These are phyloP conservation scores for Lepidothrix coronata DNA, from an alignment of 2,113 vertebrate species.

Conservation along the genomic window DNA sequence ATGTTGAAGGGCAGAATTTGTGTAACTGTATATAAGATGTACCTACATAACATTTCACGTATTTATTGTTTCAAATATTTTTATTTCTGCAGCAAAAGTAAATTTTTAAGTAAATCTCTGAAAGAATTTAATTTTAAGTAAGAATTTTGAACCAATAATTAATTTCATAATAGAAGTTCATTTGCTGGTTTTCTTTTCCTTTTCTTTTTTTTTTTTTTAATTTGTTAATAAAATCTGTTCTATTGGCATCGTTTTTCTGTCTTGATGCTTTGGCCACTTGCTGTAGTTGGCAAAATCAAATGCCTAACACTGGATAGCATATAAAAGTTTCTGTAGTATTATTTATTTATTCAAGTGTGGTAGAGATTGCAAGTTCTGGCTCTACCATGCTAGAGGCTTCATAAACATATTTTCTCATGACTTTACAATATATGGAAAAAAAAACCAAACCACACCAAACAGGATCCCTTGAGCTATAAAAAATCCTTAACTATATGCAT, in stretches of 20 bases:
- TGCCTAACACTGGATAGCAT: not conserved
- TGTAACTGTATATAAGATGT: not conserved
- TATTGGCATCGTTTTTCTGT: not conserved
- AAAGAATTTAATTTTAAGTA: not conserved
- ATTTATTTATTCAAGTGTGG: not conserved
- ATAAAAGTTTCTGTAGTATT: not conserved
- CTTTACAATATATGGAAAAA: not conserved
- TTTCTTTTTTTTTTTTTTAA: not conserved
- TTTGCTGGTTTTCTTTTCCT: not conserved
- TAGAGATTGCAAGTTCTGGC: not conserved
- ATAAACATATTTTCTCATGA: not conserved
- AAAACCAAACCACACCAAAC: not conserved
- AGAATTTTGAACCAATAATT: not conserved
- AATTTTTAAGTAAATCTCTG: not conserved
- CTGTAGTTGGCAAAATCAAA: not conserved
- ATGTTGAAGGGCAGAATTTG: not conserved
- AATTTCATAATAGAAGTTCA: not conserved
- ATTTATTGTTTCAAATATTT: not conserved
- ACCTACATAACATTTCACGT: not conserved
- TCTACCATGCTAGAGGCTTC: not conserved
- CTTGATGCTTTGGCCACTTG: not conserved
- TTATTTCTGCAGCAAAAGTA: not conserved
- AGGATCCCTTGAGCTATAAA: not conserved
- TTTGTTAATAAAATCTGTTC: not conserved
- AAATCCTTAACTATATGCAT: not conserved